These are phyloP conservation scores for Drymodes brunneopygia DNA, from an alignment of 2,113 vertebrate species.

Conservation along the genomic window DNA sequence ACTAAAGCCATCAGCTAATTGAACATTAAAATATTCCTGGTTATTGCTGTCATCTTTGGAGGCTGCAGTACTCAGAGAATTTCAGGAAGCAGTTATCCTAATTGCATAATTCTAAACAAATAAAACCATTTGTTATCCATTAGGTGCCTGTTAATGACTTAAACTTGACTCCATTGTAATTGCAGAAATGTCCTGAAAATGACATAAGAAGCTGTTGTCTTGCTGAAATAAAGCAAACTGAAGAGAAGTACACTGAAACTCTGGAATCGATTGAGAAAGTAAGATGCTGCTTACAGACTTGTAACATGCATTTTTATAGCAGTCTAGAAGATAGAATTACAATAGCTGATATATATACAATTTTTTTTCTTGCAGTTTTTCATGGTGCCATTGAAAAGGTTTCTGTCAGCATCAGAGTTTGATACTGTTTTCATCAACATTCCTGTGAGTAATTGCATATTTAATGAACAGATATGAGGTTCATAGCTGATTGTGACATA, in stretches of 20 bases:
- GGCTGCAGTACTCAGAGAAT: neutral
- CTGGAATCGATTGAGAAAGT: constrained; percentile 97
- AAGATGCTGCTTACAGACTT: neutral
- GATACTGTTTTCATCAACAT: constrained; percentile 95
- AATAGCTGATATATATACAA: neutral
- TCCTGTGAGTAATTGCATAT: constrained; percentile 78
- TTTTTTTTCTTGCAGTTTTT: constrained; percentile 82
- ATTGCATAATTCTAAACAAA: constrained; percentile 29
- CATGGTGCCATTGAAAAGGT: constrained; percentile 88
- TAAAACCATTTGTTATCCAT: constrained; percentile 9
- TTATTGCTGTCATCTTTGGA: neutral
- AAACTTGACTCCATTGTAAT: constrained; percentile 57
- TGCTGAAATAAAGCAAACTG: constrained; percentile 93
- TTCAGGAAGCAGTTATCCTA: constrained; percentile 33
- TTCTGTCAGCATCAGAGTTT: constrained; percentile 82
- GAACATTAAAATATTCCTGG: neutral
- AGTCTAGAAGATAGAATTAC: neutral
- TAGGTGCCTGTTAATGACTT: neutral
- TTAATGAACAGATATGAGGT: neutral
- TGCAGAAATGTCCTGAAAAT: constrained; percentile 88
- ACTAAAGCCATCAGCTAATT: neutral
- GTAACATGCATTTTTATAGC: neutral
- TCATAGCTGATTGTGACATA: neutral
- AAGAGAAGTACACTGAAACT: constrained; percentile 97
- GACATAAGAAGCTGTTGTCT: constrained; percentile 93